Conservation (phyloP, 2,113 vertebrate genomes). For the Echinops telfairi region DNA sequence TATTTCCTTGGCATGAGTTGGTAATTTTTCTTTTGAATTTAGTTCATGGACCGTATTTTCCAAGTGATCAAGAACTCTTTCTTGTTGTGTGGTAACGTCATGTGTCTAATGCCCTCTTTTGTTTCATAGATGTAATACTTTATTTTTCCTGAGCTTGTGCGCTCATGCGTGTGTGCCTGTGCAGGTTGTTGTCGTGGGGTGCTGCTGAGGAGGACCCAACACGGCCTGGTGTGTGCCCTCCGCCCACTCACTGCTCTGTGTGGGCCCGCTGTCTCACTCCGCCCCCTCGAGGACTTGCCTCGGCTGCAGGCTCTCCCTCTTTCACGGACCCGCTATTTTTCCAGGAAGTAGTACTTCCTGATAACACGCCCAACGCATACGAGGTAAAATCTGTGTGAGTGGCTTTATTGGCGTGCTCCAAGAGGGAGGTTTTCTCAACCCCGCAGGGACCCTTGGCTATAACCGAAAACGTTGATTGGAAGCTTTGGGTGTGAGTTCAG, state of each 20-base stretch:
- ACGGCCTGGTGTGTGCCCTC: no score
- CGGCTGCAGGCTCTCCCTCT: no score
- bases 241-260: no score
- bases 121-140: neutral
- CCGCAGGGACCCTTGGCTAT: neutral
- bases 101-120: conserved; percentile 39
- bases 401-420: no score
- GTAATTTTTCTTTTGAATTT: conserved; percentile 27
- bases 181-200: no score
- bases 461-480: neutral
- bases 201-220: no score
- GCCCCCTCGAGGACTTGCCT: no score
- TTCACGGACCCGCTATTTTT: no score
- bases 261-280: no score
- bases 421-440: neutral
- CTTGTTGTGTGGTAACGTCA: neutral
- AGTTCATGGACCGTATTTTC: neutral
- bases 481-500: neutral
- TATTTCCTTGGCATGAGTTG: conserved; percentile 22
- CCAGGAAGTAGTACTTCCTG: no score
- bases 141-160: neutral
- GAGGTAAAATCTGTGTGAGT: no score
- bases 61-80: conserved; percentile 28
- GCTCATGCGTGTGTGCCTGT: neutral
- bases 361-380: no score